Percentiles rank a stretch among this genome's conserved stretches.
These are phyloP conservation scores for Gymnogyps californianus DNA, from an alignment of 2,113 vertebrate species.

Conservation along the genomic window DNA sequence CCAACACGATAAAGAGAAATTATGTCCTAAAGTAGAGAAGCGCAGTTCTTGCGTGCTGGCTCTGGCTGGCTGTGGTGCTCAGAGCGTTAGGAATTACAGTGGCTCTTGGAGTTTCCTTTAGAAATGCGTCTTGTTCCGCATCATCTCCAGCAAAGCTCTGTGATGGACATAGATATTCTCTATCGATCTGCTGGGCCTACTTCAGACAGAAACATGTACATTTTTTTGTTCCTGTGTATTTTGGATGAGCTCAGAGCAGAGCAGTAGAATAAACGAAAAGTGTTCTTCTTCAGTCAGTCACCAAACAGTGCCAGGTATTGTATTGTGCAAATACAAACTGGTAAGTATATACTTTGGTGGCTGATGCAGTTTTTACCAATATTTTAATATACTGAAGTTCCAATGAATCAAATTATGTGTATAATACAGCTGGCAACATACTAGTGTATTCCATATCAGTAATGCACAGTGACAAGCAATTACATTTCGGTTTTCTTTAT, in stretches of 20 bases:
- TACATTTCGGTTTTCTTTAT: slow-evolving; percentile 34
- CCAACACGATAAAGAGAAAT: background rate
- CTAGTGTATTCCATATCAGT: background rate
- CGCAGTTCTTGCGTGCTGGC: background rate
- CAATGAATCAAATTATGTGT: background rate
- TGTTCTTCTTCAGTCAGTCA: background rate
- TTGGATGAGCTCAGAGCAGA: background rate
- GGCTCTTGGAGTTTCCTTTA: background rate
- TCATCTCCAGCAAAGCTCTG: slow-evolving; percentile 19
- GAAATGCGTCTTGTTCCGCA: background rate
- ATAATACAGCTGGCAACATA: background rate
- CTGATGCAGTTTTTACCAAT: background rate
- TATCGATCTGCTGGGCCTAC: background rate
- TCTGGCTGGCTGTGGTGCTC: background rate
- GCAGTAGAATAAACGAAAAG: background rate
- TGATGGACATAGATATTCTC: background rate
- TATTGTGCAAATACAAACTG: background rate
- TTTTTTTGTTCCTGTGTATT: background rate
- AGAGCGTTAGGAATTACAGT: background rate
- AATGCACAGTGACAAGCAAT: background rate
- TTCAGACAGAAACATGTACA: background rate
- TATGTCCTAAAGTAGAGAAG: background rate
- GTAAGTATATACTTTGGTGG: background rate
- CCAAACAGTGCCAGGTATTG: background rate
- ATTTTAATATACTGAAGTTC: slow-evolving; percentile 12